phyloP scores from a whole-genome alignment of 1,140 invertebrate species.

The Drosophila asahinai region DNA sequence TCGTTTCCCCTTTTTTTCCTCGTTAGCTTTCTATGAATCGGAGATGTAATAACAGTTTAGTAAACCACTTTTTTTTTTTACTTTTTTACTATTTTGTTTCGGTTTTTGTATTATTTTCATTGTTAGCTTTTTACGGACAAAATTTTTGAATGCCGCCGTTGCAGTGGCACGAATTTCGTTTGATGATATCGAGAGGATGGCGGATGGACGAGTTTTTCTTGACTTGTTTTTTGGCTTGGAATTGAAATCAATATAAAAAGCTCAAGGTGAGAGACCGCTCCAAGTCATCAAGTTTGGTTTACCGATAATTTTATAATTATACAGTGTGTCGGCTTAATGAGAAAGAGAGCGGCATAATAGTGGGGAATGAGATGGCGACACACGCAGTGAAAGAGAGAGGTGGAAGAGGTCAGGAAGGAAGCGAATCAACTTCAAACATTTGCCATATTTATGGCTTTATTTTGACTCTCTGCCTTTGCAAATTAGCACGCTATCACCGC shows the following conservation, averaged over 20 bases:
- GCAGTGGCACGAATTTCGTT: constrained; percentile 58
- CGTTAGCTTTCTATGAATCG: constrained; percentile 53
- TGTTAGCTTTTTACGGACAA: constrained; percentile 13
- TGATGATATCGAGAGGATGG: constrained; percentile 49
- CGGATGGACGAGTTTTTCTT: constrained; percentile 49
- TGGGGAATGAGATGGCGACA: constrained; percentile 10
- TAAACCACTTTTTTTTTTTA: constrained; percentile 44
- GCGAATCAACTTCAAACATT: constrained; percentile 47
- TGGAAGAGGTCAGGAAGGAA: constrained; percentile 16
- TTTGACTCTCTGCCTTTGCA: constrained; percentile 59
- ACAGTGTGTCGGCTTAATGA: constrained; percentile 54
- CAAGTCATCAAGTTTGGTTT: constrained; percentile 58
- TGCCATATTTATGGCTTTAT: constrained; percentile 71
- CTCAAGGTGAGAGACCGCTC: constrained; percentile 79
- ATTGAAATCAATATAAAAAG: constrained; percentile 63
- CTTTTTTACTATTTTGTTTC: constrained; percentile 13
- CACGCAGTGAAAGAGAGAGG: not conserved
- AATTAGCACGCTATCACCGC: constrained; percentile 76
- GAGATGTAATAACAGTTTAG: constrained; percentile 66
- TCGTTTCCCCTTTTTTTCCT: constrained; percentile 30
- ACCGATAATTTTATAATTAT: constrained; percentile 76
- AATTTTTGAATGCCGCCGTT: constrained; percentile 32
- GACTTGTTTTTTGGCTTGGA: constrained; percentile 15
- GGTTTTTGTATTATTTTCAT: constrained; percentile 12
- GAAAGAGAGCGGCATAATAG: constrained; percentile 13